These are phyloP conservation scores for Ochotona curzoniae DNA, from an alignment of 2,113 vertebrate genomes.

Conservation along the genomic window DNA sequence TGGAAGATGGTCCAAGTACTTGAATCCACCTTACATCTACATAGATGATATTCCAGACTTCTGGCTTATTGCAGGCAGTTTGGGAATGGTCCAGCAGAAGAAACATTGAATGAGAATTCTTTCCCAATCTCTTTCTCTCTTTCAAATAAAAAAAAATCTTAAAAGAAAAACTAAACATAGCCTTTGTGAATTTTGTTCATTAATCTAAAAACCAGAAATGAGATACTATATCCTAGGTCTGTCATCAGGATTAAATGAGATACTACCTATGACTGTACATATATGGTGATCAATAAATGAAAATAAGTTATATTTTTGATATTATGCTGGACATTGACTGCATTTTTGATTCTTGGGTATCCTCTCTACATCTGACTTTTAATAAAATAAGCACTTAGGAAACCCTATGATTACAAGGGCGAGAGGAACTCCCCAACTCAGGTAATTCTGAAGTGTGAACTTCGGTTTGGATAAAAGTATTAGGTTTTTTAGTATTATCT, in stretches of 20 bases:
- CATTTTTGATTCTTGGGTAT: neutral
- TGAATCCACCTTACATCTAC: too few relatives aligned
- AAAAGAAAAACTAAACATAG: neutral
- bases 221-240: neutral
- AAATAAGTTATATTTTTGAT: neutral
- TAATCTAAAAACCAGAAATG: neutral
- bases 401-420: neutral
- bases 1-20: too few relatives aligned
- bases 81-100: too few relatives aligned
- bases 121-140: too few relatives aligned
- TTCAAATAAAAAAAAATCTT: too few relatives aligned
- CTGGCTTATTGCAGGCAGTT: too few relatives aligned
- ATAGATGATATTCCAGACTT: too few relatives aligned
- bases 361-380: neutral
- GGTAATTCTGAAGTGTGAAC: neutral
- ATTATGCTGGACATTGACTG: neutral
- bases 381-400: neutral
- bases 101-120: too few relatives aligned
- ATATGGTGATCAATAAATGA: neutral
- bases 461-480: neutral
- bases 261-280: neutral
- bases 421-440: neutral
- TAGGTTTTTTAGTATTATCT: neutral
- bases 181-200: neutral
- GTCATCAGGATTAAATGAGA: slow-evolving; percentile 33